Evolutionary conservation across 2,797 vertebrate species (phyloP).

Genomic region (Sciurus vulgaris): DNA sequence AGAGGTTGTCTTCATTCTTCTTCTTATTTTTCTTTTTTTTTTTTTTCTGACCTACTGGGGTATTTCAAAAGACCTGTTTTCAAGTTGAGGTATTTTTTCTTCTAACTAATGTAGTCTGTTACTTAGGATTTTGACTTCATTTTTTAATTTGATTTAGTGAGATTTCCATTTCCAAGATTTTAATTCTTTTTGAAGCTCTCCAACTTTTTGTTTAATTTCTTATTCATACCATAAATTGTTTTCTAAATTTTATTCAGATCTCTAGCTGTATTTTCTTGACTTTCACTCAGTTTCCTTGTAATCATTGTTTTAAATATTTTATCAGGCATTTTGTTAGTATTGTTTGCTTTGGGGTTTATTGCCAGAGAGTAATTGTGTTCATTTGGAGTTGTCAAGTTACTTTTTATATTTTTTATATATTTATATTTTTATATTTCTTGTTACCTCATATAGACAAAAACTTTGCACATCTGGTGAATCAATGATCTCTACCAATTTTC

Average conservation of each 20-base stretch:
- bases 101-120: too few relatives aligned
- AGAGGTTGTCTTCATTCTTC: neutral
- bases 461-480: neutral
- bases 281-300: neutral
- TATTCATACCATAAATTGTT: neutral
- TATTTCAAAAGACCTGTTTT: too few relatives aligned
- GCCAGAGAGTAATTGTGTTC: neutral
- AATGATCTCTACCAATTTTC: neutral
- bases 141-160: too few relatives aligned
- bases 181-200: neutral
- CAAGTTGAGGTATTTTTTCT: too few relatives aligned
- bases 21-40: neutral
- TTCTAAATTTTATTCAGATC: neutral
- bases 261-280: neutral
- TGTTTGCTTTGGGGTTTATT: neutral
- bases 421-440: neutral
- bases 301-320: neutral
- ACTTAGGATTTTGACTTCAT: too few relatives aligned
- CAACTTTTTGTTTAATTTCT: neutral
- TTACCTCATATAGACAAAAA: neutral
- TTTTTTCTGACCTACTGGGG: too few relatives aligned
- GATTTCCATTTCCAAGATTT: too few relatives aligned
- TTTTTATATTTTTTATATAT: too few relatives aligned
- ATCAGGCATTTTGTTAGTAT: neutral
- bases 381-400: neutral